Evolutionary conservation across 1,140 invertebrate genomes (phyloP), one percentile per base, ranked within the genome.

Genomic region (Pseudomyrmex cubaensis): DNA sequence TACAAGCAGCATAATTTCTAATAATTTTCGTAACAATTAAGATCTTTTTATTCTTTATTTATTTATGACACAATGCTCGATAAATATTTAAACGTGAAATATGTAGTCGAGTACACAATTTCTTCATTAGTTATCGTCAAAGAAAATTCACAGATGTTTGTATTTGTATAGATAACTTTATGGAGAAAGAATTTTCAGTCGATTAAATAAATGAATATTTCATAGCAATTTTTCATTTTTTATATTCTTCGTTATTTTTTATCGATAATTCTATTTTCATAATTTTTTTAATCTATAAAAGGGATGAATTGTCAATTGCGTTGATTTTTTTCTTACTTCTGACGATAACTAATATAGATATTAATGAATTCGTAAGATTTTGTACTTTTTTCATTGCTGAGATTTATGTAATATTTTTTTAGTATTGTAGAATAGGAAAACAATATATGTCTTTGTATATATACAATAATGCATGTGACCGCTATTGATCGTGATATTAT

Each of bases 401-500:
- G 35, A 69, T 69, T 69, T 78, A 20, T 69, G 69, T 44, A 15
- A 78, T 75, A 35, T 25, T 35, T 5, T 67, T 52, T 75, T 76
- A 25, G 13, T 48, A 15, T 77, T 46, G 35, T 35, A 69, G 50
- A 69, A 22, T 57, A 69, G 22, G 10, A 22, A 46, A 56, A 69
- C 63, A n/a, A 64, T 12, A 57, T 69, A 67, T 44, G 12, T 35
- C 35, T 35, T 35, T 69, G 35, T 78, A 78, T 46, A 70, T 78
- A 9, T 44, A 70, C 9, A 57, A 59, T 69, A 52, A 78, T 78
- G 13, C 8, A 66, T 67, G 66, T 70, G 64, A 59, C 52, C 64
- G 64, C 64, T 15, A 35, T 70, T 78, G 63, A 70, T 70, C 76
- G 76, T 78, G 76, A 78, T 78, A 78, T 70, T 78, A 78, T 78